Evolutionary conservation across 2,113 vertebrate genomes (phyloP), one percentile per base, ranked within the genome.

Genomic region (Ochotona curzoniae): DNA sequence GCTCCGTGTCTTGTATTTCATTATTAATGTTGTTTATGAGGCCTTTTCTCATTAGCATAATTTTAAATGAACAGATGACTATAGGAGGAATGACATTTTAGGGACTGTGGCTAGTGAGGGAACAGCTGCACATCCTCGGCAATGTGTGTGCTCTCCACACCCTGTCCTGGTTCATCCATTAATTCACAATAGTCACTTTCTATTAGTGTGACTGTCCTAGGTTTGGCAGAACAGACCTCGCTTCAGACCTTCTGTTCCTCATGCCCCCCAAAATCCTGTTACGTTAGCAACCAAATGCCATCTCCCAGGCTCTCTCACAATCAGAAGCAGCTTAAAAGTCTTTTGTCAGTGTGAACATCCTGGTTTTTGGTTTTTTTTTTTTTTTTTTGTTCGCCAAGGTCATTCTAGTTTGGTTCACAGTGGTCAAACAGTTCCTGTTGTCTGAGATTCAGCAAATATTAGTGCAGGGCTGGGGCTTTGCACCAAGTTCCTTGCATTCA

Each of bases 11-110:
- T 96, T 96, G 10, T 96, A n/a, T 96, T 96, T 95, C 78, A 97
- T 97, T 96, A 97, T 97, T 97, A 74, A 96, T 96, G 80, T 83
- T 96, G 84, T 96, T 95, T 96, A 57, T 63, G 92, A 95, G 82
- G 35, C 70, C 73, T 26, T 74, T 91, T 67, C 64, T 88, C 49
- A 87, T 96, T 95, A 94, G 84, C 87, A 94, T 96, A 96, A 90
- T 93, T 95, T 86, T 93, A 89, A 91, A 83, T 30, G 32, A 49
- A 86, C 57, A 85, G 64, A 61, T 92, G 73, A 38, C 9, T 5
- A 4, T 51, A 44, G 26, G 66, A 32, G 23, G 84, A 70, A 26
- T 81, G 63, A n/a, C 70, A 14, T 57, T 83, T 90, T 49, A 49
- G 67, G 75, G 69, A 75, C 26, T 5, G 1, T 71, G 83, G 10